Evolutionary conservation across 2,888 invertebrate species (phyloP), one percentile per base, ranked within the genome.

Genomic region (Euzophera pinguis): DNA sequence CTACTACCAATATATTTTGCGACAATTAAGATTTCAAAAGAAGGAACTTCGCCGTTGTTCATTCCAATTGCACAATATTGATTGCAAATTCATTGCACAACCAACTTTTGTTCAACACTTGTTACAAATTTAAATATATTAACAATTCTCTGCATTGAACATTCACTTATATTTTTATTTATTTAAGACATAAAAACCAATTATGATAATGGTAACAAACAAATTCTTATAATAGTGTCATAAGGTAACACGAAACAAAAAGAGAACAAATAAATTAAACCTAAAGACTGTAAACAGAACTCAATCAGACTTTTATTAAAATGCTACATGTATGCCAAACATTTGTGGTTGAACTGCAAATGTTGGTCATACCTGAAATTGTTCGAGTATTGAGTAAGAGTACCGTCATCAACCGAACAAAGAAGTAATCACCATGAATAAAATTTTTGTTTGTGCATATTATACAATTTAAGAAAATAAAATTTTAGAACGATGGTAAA

Each of bases 1-100:
- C 79, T 76, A 78, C 79, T 73, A 71, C 79, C 84, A 77, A 86
- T 84, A 86, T 81, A 85, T 85, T 86, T 84, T 76, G 86, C 81
- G 83, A 86, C 85, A 84, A 84, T 86, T 88, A 88, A 86, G 79
- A 86, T 82, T 81, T 83, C 76, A 78, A 81, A 84, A 84, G 78
- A 77, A 74, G 68, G 78, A 77, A 78, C 73, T 67, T 62, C 57
- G 64, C 64, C 69, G 73, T 71, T 69, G 70, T 65, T 65, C 70
- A 65, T 63, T 64, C 70, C 63, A 69, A 76, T 83, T 81, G 77
- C 82, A 79, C 78, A 75, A 75, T 68, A 71, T 70, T 69, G 73
- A 71, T 70, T 70, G 67, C 70, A 65, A 67, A 62, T 61, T 61
- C 65, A 71, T 75, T 73, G 73, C 75, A 72, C 73, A 69, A 69